Evolutionary conservation across 2,113 vertebrate genomes (phyloP).

Genomic region (Microtus pennsylvanicus): DNA sequence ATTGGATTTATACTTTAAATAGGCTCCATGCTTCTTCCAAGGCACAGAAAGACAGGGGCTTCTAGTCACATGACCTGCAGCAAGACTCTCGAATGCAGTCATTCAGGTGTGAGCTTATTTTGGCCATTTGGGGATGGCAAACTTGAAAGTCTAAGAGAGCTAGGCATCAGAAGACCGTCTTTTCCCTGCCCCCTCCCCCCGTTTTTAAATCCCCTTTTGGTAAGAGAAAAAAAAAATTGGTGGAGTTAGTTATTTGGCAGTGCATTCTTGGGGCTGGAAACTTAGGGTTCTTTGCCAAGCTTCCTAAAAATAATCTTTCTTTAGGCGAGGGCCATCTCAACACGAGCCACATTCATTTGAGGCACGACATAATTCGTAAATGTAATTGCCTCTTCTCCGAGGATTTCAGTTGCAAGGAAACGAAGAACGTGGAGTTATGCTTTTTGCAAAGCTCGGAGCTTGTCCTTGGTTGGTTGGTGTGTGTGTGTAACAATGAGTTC

Average conservation of each 20-base stretch:
- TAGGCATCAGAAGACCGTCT: background rate
- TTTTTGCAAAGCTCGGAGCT: slow-evolving; percentile 31
- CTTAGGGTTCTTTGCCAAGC: slow-evolving; percentile 66
- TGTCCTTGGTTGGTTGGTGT: background rate
- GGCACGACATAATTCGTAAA: slow-evolving; percentile 19
- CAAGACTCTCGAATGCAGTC: background rate
- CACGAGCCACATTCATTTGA: background rate
- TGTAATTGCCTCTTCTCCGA: slow-evolving; percentile 64
- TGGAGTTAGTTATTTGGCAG: slow-evolving; percentile 65
- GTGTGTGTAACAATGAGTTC: slow-evolving; percentile 70
- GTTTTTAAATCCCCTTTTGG: background rate
- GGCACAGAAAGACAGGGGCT: background rate
- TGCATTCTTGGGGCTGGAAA: slow-evolving; percentile 43
- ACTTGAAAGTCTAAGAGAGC: background rate
- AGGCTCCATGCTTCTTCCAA: background rate
- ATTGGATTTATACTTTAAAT: background rate
- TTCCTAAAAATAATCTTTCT: slow-evolving; percentile 75
- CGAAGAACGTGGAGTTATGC: slow-evolving; percentile 65
- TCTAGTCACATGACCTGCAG: background rate
- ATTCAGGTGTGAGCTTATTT: background rate
- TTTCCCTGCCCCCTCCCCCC: slow-evolving; percentile 23
- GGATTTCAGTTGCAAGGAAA: slow-evolving; percentile 62
- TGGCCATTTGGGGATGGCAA: background rate
- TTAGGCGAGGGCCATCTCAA: slow-evolving; percentile 49
- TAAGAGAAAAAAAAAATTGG: slow-evolving; percentile 67